These are phyloP conservation scores for Agonopterix subpropinquella DNA, from an alignment of 2,888 invertebrate genomes.

Conservation along the genomic window DNA sequence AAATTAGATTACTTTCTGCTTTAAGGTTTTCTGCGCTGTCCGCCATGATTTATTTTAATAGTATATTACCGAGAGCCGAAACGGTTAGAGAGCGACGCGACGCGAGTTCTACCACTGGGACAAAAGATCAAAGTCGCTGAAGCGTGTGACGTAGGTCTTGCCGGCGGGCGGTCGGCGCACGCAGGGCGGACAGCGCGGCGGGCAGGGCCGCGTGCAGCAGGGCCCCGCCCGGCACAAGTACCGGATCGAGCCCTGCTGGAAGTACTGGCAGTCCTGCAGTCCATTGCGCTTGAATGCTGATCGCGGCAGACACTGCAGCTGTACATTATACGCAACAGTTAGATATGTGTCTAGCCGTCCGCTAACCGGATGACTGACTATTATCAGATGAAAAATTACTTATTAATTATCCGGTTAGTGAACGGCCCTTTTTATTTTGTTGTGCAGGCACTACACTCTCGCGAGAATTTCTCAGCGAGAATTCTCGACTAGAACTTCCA, in stretches of 20 bases:
- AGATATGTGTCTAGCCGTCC: not conserved
- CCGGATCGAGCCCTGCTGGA: slow-evolving; percentile 68
- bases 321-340: slow-evolving; percentile 16
- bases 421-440: no score
- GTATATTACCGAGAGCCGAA: slow-evolving; percentile 43
- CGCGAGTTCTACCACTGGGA: slow-evolving; percentile 56
- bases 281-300: slow-evolving; percentile 73
- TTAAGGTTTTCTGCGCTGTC: slow-evolving; percentile 24
- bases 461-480: no score
- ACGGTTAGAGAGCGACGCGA: slow-evolving; percentile 27
- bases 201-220: slow-evolving; percentile 49
- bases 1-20: not conserved
- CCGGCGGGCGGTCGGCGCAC: slow-evolving; percentile 63
- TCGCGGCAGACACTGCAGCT: slow-evolving; percentile 69
- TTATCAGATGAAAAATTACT: no score
- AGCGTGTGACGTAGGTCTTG: slow-evolving; percentile 67
- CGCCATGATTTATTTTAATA: slow-evolving; percentile 42
- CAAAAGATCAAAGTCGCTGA: slow-evolving; percentile 65
- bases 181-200: slow-evolving; percentile 64
- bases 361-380: not conserved
- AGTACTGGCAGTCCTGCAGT: slow-evolving; percentile 68
- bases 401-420: not conserved
- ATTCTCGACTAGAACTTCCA: no score
- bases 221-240: slow-evolving; percentile 60
- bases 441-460: no score